A percentile compares a stretch with the other conserved stretches of the same genome.
Conservation (phyloP, 2,113 vertebrate genomes). For the Nanorana parkeri region DNA sequence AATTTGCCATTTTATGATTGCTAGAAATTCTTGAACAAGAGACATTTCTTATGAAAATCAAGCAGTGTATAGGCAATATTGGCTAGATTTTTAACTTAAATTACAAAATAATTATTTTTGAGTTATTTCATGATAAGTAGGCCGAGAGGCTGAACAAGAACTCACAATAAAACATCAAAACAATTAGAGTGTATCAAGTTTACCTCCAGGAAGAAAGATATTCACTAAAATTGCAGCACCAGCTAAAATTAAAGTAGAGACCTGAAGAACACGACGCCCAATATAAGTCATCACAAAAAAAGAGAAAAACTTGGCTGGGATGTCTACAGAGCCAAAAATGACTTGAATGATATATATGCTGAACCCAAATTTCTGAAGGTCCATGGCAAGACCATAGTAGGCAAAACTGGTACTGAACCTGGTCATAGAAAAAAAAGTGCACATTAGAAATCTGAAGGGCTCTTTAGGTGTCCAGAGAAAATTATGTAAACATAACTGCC, state of each 20-base stretch:
- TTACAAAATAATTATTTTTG: too few relatives aligned
- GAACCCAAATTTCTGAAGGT: slow-evolving; percentile 80
- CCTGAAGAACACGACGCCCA: slow-evolving; percentile 71
- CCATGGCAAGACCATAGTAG: slow-evolving; percentile 79
- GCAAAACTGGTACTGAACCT: slow-evolving; percentile 79
- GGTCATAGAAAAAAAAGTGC: not conserved
- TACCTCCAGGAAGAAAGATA: slow-evolving; percentile 79
- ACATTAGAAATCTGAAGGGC: too few relatives aligned
- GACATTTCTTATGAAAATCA: too few relatives aligned
- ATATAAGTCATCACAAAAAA: slow-evolving; percentile 70
- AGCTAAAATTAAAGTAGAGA: slow-evolving; percentile 67
- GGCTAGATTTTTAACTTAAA: too few relatives aligned
- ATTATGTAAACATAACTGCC: too few relatives aligned
- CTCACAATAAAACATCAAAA: not conserved
- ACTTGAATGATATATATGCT: slow-evolving; percentile 80
- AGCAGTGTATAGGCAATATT: too few relatives aligned
- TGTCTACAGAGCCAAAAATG: slow-evolving; percentile 78
- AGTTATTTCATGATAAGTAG: too few relatives aligned
- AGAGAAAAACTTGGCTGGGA: slow-evolving; percentile 75
- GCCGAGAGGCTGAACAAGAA: too few relatives aligned
- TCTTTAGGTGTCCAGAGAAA: too few relatives aligned
- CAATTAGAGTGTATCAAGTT: not conserved
- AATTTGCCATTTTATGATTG: too few relatives aligned
- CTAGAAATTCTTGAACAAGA: too few relatives aligned
- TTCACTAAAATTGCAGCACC: slow-evolving; percentile 74